Evolutionary conservation across 1,140 invertebrate species (phyloP).

Genomic region (Drosophila kepulauana): DNA sequence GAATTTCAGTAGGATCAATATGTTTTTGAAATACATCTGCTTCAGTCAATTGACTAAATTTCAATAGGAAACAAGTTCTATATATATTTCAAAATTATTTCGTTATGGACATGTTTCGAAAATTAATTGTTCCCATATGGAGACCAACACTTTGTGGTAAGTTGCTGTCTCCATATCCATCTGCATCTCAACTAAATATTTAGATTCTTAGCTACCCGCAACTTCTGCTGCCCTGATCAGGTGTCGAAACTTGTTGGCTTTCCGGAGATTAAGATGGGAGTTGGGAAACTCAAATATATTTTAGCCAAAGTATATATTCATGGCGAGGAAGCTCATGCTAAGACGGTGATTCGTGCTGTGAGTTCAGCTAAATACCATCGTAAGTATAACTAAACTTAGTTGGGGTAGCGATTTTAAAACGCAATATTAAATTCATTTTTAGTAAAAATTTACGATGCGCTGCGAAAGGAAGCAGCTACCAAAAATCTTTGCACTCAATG

Average conservation of each 20-base stretch:
- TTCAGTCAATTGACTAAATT: background rate
- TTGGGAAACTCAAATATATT: constrained; percentile 61
- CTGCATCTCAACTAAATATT: background rate
- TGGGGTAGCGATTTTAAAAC: background rate
- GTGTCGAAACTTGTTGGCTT: constrained; percentile 28
- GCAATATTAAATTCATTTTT: background rate
- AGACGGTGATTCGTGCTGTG: constrained; percentile 44
- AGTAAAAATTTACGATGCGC: constrained; percentile 61
- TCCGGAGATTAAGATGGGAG: constrained; percentile 28
- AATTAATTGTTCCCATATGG: constrained; percentile 44
- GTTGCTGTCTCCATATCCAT: background rate
- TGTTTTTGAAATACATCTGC: background rate
- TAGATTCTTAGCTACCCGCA: constrained; percentile 24
- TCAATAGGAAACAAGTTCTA: background rate
- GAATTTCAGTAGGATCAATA: background rate
- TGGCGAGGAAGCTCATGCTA: constrained; percentile 46
- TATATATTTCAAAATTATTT: constrained; percentile 20
- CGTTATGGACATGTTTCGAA: constrained; percentile 47
- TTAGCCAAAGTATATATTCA: constrained; percentile 61
- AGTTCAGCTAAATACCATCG: constrained; percentile 54
- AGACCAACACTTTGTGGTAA: constrained; percentile 23
- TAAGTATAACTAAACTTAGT: constrained; percentile 31
- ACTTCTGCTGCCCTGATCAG: constrained; percentile 26
- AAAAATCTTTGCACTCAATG: constrained; percentile 57
- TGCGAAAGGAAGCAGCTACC: constrained; percentile 37